A percentile compares a stretch with the other conserved stretches of the same genome.
Evolutionary conservation across 1,140 invertebrate species (phyloP).

Genomic region (Neoseiulus cucumeris): DNA sequence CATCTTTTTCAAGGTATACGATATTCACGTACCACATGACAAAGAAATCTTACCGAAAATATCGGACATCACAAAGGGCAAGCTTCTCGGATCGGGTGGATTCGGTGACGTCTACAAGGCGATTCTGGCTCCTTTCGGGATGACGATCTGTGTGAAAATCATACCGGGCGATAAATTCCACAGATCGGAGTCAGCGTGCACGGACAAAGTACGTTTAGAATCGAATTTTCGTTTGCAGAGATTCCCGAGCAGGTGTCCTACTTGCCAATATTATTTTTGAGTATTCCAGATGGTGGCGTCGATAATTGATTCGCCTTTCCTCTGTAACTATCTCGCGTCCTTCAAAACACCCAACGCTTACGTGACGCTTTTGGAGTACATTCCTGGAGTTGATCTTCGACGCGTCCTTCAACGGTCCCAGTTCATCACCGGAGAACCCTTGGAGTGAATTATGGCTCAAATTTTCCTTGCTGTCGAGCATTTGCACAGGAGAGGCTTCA

Average conservation of each 20-base stretch:
- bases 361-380: conserved; percentile 5
- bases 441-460: neutral
- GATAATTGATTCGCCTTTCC: neutral
- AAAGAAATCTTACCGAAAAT: neutral
- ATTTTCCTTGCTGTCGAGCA: neutral
- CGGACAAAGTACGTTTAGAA: no score
- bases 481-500: neutral
- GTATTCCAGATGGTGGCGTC: conserved; percentile 2
- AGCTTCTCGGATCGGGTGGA: neutral
- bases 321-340: neutral
- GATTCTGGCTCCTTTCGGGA: neutral
- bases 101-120: neutral
- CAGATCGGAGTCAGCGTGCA: no score
- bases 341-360: neutral
- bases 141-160: neutral
- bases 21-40: no score
- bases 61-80: neutral
- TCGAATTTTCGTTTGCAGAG: no score
- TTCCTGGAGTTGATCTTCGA: neutral
- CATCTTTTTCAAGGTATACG: no score
- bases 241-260: no score
- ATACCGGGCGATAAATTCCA: neutral
- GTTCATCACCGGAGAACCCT: neutral
- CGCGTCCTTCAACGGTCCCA: neutral
- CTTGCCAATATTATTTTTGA: no score